Evolutionary conservation across 2,888 invertebrate genomes (phyloP).

Genomic region (Napeogenes sylphis): DNA sequence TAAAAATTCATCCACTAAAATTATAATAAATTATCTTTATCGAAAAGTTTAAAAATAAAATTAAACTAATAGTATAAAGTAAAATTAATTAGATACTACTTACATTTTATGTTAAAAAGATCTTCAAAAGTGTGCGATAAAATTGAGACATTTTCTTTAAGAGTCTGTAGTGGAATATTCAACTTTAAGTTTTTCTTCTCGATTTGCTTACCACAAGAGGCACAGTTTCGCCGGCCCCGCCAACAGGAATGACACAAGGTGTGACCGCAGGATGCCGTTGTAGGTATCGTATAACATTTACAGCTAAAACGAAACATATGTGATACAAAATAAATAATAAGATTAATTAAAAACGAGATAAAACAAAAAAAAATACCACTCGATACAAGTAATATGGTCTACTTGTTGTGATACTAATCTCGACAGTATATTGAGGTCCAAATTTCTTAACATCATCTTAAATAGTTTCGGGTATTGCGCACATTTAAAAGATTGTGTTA

Average conservation of each 20-base stretch:
- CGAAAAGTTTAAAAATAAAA: neutral
- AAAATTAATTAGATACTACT: conserved; percentile 32
- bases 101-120: conserved; percentile 56
- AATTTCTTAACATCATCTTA: conserved; percentile 42
- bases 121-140: conserved; percentile 53
- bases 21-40: conserved; percentile 13
- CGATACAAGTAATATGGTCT: conserved; percentile 57
- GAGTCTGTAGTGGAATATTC: conserved; percentile 49
- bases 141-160: conserved; percentile 47
- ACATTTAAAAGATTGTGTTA: conserved; percentile 9
- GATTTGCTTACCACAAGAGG: conserved; percentile 45
- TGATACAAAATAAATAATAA: neutral
- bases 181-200: conserved; percentile 46
- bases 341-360: conserved; percentile 2
- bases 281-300: conserved; percentile 55
- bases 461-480: conserved; percentile 1
- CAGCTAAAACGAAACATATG: conserved; percentile 49
- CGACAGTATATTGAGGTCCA: conserved; percentile 43
- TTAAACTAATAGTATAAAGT: conserved; percentile 1
- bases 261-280: conserved; percentile 61
- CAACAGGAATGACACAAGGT: conserved; percentile 62
- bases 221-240: conserved; percentile 50
- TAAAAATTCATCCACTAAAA: conserved; percentile 58
- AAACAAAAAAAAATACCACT: conserved; percentile 50
- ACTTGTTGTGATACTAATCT: conserved; percentile 46